Conservation (phyloP, 2,113 vertebrate species). For the Ophiodon elongatus region DNA sequence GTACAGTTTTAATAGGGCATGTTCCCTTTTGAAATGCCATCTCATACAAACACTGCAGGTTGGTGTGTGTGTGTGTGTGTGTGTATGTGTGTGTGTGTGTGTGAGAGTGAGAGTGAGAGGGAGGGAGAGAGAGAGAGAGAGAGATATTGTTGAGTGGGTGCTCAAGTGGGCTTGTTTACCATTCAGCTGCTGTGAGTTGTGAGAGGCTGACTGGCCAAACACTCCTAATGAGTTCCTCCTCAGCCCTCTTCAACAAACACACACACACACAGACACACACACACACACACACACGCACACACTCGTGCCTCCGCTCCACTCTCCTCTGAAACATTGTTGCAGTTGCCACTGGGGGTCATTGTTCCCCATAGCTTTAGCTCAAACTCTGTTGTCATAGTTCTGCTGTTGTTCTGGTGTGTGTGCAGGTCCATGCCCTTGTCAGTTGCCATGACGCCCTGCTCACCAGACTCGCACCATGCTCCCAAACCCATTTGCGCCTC, state of each 20-base stretch:
- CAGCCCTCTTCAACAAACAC: slow-evolving; percentile 28
- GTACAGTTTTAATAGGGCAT: slow-evolving; percentile 49
- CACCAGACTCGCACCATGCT: not conserved
- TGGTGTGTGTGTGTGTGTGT: slow-evolving; percentile 22
- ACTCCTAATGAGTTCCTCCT: slow-evolving; percentile 65
- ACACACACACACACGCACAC: slow-evolving; percentile 4
- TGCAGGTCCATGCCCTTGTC: not conserved
- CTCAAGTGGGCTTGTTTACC: slow-evolving; percentile 62
- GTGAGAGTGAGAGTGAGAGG: slow-evolving; percentile 35
- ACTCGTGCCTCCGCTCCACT: not conserved
- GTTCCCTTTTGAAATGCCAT: slow-evolving; percentile 44
- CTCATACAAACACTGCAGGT: slow-evolving; percentile 6
- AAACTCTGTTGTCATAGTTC: slow-evolving; percentile 17
- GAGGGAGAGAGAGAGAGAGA: slow-evolving; percentile 39
- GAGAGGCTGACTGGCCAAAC: slow-evolving; percentile 58
- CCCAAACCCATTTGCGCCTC: slow-evolving; percentile 28
- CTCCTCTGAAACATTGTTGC: slow-evolving; percentile 44
- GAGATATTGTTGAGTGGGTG: slow-evolving; percentile 46
- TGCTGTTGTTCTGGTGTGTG: slow-evolving; percentile 11
- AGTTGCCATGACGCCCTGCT: not conserved
- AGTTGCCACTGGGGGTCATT: slow-evolving; percentile 79
- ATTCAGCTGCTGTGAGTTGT: slow-evolving; percentile 59
- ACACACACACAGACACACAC: slow-evolving; percentile 33
- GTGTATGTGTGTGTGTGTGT: slow-evolving; percentile 28
- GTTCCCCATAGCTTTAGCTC: slow-evolving; percentile 62